A percentile compares a stretch with the other conserved stretches of the same genome.
Evolutionary conservation across 35 echinoderm and acorn worm species (phyloP).

Genomic region (Nesometra sesokonis): DNA sequence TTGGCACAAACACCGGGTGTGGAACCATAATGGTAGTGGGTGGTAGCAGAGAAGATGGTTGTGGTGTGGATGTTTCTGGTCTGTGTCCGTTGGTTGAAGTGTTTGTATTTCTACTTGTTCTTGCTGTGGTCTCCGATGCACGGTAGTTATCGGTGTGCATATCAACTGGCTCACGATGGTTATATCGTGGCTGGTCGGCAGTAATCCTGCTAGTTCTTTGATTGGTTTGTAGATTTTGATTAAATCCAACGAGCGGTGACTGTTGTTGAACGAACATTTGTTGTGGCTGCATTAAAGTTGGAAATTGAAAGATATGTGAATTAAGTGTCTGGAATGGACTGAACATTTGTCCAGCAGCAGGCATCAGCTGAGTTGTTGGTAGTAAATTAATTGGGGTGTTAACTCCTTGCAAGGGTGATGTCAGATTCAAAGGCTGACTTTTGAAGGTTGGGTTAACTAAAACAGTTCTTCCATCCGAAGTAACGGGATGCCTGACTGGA

Average conservation of each 20-base stretch:
- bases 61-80: neutral
- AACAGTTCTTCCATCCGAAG: neutral
- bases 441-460: neutral
- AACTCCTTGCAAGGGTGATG: neutral
- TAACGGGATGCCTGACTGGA: neutral
- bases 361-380: neutral
- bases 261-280: neutral
- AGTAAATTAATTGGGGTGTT: neutral
- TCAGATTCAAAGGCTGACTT: neutral
- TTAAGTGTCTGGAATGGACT: neutral
- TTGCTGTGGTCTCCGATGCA: neutral
- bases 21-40: conserved; percentile 85
- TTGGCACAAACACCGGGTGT: conserved; percentile 80
- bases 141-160: neutral
- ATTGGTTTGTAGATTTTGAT: neutral
- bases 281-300: neutral
- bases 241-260: neutral
- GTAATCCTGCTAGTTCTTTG: neutral
- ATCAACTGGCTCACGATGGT: neutral
- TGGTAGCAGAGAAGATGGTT: conserved; percentile 21
- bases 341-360: neutral
- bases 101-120: neutral
- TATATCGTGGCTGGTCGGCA: too few species aligned
- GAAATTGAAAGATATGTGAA: neutral
- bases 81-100: neutral